Percentiles rank a stretch among this genome's conserved stretches.
phyloP scores from a whole-genome alignment of 2,888 invertebrate genomes.

The Quadroppia sp. region DNA sequence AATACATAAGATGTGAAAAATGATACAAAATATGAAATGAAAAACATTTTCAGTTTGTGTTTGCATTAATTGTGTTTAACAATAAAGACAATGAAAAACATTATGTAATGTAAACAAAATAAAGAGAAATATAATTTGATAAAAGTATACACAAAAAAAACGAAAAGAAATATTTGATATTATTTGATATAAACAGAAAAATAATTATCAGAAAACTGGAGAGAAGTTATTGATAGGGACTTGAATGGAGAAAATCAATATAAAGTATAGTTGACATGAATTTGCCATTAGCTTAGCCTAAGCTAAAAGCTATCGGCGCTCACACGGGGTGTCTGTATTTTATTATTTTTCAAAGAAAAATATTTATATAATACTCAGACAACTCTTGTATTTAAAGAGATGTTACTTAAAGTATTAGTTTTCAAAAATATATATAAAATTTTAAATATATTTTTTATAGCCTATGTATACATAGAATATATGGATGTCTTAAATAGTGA shows the following conservation, averaged over 20 bases:
- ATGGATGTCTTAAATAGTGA: too few species aligned
- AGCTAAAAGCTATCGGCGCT: neutral
- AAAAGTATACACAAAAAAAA: too few species aligned
- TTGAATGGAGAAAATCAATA: constrained; percentile 20
- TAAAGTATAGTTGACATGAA: constrained; percentile 30
- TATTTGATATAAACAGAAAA: neutral
- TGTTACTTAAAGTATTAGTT: constrained; percentile 37
- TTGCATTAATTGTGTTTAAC: too few species aligned
- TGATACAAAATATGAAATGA: neutral
- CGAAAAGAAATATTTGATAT: too few species aligned
- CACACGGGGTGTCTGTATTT: neutral
- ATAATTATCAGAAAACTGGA: neutral
- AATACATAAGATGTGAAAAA: too few species aligned
- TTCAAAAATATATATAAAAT: neutral
- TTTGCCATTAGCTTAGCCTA: constrained; percentile 22
- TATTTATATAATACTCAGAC: neutral
- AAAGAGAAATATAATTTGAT: too few species aligned
- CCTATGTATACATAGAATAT: neutral
- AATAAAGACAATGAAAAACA: too few species aligned
- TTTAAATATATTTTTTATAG: neutral
- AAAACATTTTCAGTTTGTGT: too few species aligned
- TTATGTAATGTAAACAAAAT: too few species aligned
- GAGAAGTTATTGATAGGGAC: constrained; percentile 17
- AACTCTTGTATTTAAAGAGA: constrained; percentile 27
- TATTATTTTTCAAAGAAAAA: constrained; percentile 9